Evolutionary conservation across 2,113 vertebrate species (phyloP).

Genomic region (Istiophorus platypterus): DNA sequence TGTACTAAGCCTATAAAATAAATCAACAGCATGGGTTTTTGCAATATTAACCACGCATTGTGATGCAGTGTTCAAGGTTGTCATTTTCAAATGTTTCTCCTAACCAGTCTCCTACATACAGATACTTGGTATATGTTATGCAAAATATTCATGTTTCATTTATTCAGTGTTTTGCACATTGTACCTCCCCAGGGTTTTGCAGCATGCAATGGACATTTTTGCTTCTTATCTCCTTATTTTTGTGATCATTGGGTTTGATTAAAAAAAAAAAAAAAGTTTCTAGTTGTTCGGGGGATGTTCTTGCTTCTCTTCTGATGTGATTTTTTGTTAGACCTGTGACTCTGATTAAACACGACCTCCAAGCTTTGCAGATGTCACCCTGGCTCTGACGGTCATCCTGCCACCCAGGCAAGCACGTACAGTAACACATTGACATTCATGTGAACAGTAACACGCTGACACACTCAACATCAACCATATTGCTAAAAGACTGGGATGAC

Average conservation of each 20-base stretch:
- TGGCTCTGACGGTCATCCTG: neutral
- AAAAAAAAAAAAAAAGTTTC: neutral
- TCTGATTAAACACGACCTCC: neutral
- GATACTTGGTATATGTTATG: no score
- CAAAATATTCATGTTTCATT: neutral
- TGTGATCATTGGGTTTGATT: neutral
- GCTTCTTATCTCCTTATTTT: neutral
- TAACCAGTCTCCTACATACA: neutral
- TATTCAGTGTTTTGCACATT: no score
- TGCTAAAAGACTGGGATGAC: neutral
- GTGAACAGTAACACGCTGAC: neutral
- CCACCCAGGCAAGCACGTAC: fast-evolving
- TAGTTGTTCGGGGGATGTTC: neutral
- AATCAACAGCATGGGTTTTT: neutral
- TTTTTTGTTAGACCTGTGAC: neutral
- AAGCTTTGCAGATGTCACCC: neutral
- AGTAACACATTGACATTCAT: neutral
- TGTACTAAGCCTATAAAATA: neutral
- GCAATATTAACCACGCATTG: neutral
- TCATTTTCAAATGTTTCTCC: neutral
- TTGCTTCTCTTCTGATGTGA: neutral
- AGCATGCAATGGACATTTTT: no score
- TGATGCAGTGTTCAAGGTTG: neutral
- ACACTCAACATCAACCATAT: neutral
- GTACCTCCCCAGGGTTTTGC: no score